Conservation (phyloP, 1,140 invertebrate species). For the Nylanderia fulva region DNA sequence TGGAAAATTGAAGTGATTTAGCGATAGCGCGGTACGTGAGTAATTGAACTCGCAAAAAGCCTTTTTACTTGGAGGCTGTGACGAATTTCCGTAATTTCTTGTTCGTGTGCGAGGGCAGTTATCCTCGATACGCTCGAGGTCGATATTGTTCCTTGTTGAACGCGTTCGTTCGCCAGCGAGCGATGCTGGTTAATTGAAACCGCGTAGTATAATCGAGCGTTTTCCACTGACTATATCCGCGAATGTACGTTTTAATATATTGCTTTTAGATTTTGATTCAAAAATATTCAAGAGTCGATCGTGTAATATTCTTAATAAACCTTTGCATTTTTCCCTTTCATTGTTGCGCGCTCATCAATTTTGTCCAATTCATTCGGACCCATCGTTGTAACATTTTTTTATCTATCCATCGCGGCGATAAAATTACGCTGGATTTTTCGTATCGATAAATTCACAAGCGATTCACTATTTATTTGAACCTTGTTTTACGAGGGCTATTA, state of each 20-base stretch:
- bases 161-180: background rate
- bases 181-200: conserved; percentile 5
- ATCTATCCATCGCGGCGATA: background rate
- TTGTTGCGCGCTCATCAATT: background rate
- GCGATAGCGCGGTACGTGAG: background rate
- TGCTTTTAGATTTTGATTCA: background rate
- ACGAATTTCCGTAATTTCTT: conserved; percentile 25
- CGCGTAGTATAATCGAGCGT: background rate
- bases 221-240: background rate
- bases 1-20: conserved; percentile 2
- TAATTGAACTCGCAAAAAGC: conserved; percentile 9
- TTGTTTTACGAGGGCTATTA: background rate
- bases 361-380: background rate
- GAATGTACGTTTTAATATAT: background rate
- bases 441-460: background rate
- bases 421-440: background rate
- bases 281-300: background rate
- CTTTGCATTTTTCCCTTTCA: background rate
- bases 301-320: background rate
- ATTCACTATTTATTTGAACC: background rate
- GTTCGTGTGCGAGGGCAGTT: background rate
- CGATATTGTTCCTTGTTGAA: background rate
- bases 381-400: background rate
- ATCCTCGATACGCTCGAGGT: background rate
- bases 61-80: background rate